A percentile compares a stretch with the other conserved stretches of the same genome.
Conservation (phyloP, 2,888 invertebrate species). For the Melangyna quadrimaculata region DNA sequence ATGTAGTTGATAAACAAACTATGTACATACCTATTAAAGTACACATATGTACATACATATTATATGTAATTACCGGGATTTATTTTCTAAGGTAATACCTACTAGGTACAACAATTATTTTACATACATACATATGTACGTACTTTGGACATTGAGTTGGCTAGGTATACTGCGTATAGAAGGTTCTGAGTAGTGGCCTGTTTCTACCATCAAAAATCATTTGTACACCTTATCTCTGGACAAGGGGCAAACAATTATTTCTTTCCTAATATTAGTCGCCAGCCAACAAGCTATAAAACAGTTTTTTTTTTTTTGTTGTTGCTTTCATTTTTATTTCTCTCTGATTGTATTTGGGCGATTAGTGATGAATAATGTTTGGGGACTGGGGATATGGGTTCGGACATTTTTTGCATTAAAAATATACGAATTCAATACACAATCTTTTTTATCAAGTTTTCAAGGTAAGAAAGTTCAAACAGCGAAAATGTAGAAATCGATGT, state of each 20-base stretch:
- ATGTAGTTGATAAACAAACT: too few species aligned
- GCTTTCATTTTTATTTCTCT: background rate
- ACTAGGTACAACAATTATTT: too few species aligned
- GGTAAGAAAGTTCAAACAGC: too few species aligned
- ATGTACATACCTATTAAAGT: too few species aligned
- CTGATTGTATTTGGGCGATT: constrained; percentile 27
- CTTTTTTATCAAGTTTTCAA: too few species aligned
- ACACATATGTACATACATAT: too few species aligned
- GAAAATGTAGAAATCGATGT: too few species aligned
- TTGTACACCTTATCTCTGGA: constrained; percentile 16
- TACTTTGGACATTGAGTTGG: constrained; percentile 65
- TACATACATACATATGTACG: constrained; percentile 29
- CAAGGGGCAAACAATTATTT: constrained; percentile 21
- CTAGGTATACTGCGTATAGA: background rate
- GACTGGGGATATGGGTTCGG: background rate
- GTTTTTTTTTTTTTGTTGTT: too few species aligned
- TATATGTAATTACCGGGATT: background rate
- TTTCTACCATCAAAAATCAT: constrained; percentile 28
- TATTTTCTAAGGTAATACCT: too few species aligned
- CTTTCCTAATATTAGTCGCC: constrained; percentile 12
- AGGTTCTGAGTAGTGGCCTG: constrained; percentile 6
- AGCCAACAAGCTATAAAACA: constrained; percentile 16
- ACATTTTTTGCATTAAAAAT: background rate
- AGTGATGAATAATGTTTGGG: background rate
- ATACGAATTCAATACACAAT: too few species aligned